phyloP scores from a whole-genome alignment of 2,113 vertebrate genomes.

The Atrichornis clamosus region DNA sequence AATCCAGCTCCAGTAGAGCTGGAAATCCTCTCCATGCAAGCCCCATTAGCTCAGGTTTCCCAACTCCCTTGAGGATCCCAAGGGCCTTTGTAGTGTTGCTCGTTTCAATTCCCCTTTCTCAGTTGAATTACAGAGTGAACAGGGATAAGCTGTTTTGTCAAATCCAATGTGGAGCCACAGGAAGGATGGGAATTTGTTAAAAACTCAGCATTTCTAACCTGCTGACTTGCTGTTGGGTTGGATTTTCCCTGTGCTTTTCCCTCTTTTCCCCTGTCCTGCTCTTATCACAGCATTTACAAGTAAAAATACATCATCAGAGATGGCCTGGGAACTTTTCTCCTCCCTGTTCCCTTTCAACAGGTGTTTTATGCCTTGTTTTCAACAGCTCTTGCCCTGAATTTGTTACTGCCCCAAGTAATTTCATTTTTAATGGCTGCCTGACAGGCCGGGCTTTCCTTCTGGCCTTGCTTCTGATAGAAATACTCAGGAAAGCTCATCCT shows the following conservation, averaged over 20 bases:
- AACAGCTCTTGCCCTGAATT: background rate
- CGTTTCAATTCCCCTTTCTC: background rate
- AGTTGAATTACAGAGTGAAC: background rate
- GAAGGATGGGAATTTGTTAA: background rate
- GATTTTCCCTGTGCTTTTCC: background rate
- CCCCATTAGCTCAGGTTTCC: background rate
- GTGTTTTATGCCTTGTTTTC: background rate
- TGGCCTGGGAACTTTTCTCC: background rate
- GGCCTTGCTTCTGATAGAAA: background rate
- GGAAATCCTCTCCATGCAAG: background rate
- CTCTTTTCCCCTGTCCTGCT: background rate
- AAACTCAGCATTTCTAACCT: background rate
- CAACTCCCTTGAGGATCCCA: background rate
- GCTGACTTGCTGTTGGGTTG: accelerated
- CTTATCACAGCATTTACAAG: background rate
- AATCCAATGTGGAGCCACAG: background rate
- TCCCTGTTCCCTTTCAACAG: background rate
- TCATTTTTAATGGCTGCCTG: background rate
- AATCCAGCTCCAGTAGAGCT: background rate
- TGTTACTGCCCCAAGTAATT: background rate
- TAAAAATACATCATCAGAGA: background rate
- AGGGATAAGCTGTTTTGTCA: background rate
- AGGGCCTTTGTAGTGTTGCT: background rate
- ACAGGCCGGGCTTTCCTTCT: background rate
- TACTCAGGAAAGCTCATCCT: background rate